A percentile compares a stretch with the other conserved stretches of the same genome.
These are phyloP conservation scores for Microvelia longipes DNA, from an alignment of 1,140 invertebrate genomes.

Conservation along the genomic window DNA sequence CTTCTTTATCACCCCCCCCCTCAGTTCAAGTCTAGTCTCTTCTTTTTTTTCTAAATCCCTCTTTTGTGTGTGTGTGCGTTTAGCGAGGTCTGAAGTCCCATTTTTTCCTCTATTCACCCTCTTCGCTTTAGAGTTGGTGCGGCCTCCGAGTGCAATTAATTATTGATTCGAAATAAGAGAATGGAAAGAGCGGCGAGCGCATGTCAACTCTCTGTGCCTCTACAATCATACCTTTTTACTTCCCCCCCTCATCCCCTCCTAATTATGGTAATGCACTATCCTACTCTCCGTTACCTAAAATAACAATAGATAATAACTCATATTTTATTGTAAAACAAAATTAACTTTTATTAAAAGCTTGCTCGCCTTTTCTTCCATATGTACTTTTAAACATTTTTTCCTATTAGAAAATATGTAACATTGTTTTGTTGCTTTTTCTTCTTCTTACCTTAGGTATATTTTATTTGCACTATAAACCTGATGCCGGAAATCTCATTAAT, in stretches of 20 bases:
- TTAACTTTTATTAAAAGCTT: no score
- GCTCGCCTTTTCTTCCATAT: no score
- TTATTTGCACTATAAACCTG: no score
- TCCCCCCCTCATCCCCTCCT: neutral
- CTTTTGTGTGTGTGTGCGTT: neutral
- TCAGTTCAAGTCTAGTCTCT: neutral
- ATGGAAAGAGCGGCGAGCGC: neutral
- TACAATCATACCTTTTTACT: neutral
- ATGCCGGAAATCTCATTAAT: no score
- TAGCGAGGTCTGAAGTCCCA: neutral
- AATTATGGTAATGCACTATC: neutral
- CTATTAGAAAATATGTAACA: no score
- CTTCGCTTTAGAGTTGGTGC: neutral
- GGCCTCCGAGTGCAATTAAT: neutral
- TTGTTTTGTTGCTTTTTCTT: no score
- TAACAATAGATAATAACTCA: no score
- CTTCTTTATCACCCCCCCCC: neutral
- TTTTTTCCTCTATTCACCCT: neutral
- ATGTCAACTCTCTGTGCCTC: neutral
- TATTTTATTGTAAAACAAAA: no score
- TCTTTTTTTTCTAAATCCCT: neutral
- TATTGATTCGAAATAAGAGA: neutral
- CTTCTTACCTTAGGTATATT: no score
- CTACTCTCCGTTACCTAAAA: no score
- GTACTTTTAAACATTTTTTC: no score